Evolutionary conservation across 2,888 invertebrate species (phyloP).

Genomic region (Spisula solida): DNA sequence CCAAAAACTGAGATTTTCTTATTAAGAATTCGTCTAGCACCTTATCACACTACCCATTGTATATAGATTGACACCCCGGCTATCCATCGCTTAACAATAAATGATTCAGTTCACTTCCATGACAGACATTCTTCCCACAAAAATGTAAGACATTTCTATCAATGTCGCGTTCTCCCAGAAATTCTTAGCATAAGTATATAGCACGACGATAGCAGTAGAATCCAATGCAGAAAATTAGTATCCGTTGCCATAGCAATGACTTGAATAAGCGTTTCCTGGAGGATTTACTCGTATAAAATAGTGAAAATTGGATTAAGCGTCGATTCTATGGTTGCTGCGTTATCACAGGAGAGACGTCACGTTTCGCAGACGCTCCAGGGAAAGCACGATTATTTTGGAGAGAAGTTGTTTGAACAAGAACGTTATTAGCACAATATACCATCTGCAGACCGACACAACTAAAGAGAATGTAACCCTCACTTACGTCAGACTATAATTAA

Average conservation of each 20-base stretch:
- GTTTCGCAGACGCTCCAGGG: slow-evolving; percentile 1
- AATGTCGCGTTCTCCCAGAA: not conserved
- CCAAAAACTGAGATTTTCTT: not conserved
- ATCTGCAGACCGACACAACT: not conserved
- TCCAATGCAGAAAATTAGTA: slow-evolving; percentile 38
- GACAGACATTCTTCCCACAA: not conserved
- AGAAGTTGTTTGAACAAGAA: not conserved
- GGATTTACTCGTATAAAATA: slow-evolving; percentile 43
- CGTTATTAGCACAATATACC: not conserved
- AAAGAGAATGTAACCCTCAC: not conserved
- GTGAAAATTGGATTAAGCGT: slow-evolving; percentile 40
- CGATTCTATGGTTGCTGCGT: slow-evolving; percentile 14
- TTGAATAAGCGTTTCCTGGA: slow-evolving; percentile 37
- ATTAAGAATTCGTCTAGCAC: not conserved
- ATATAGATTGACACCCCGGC: not conserved
- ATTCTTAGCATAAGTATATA: not conserved
- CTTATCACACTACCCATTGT: not conserved
- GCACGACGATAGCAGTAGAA: not conserved
- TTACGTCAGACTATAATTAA: not conserved
- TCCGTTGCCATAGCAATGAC: slow-evolving; percentile 36
- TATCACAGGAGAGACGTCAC: not conserved
- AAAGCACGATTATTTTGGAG: not conserved
- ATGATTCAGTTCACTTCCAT: not conserved
- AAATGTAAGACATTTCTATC: not conserved
- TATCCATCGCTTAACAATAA: not conserved